Percentiles rank a stretch among this genome's conserved stretches.
These are phyloP conservation scores for Campoletis raptor DNA, from an alignment of 2,888 invertebrate genomes.

Conservation along the genomic window DNA sequence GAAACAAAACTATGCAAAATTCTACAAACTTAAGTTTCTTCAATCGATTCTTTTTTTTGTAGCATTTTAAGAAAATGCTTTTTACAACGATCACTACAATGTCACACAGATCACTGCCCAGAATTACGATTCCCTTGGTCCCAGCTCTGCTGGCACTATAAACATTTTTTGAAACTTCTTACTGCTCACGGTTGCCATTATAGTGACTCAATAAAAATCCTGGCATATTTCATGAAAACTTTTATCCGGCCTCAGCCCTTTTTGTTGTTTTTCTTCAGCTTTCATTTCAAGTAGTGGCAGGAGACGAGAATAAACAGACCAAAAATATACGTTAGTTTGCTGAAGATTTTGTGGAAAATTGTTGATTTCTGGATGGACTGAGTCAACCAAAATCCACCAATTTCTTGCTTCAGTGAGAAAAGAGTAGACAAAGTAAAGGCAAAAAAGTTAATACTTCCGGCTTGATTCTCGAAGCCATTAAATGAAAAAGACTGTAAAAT, in stretches of 20 bases:
- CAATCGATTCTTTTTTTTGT: not conserved
- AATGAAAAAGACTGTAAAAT: slow-evolving; percentile 1
- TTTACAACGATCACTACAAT: slow-evolving; percentile 7
- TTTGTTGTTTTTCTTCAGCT: not conserved
- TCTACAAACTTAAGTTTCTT: not conserved
- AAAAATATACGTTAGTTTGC: slow-evolving; percentile 51
- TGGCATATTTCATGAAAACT: slow-evolving; percentile 80
- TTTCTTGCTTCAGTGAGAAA: not conserved
- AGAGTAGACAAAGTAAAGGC: not conserved
- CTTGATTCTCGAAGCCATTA: not conserved
- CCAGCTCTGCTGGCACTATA: not conserved
- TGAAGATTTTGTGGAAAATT: slow-evolving; percentile 71
- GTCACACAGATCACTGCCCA: slow-evolving; percentile 35
- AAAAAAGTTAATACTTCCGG: slow-evolving; percentile 17
- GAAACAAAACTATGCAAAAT: not conserved
- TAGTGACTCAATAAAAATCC: slow-evolving; percentile 78
- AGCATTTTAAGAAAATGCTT: slow-evolving; percentile 10
- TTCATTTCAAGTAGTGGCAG: not conserved
- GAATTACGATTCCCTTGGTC: slow-evolving; percentile 45
- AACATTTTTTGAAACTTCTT: slow-evolving; percentile 14
- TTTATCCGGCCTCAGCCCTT: slow-evolving; percentile 43
- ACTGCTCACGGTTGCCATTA: slow-evolving; percentile 3
- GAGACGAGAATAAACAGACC: slow-evolving; percentile 70
- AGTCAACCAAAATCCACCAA: not conserved
- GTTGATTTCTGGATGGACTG: slow-evolving; percentile 74